Conservation (phyloP, 2,888 invertebrate genomes). For the Aleiodes alternator region DNA sequence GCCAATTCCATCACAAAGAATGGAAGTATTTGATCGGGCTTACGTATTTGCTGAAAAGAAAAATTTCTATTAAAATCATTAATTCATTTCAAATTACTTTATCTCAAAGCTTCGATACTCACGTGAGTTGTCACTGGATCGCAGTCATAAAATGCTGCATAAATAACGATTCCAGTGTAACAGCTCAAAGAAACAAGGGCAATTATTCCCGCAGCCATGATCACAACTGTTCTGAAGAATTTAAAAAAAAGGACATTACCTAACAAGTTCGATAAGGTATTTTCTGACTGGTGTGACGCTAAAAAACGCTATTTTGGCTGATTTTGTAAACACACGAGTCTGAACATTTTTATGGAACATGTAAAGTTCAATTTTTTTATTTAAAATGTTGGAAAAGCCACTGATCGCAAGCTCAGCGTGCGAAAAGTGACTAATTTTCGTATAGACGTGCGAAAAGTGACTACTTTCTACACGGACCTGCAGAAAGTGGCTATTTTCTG, state of each 20-base stretch:
- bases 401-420: too few species aligned
- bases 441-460: too few species aligned
- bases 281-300: too few species aligned
- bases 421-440: too few species aligned
- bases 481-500: too few species aligned
- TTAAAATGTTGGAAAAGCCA: too few species aligned
- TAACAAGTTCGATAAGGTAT: too few species aligned
- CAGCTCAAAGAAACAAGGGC: slow-evolving; percentile 86
- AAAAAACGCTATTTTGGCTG: too few species aligned
- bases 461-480: too few species aligned
- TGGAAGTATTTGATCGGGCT: slow-evolving; percentile 86
- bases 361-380: too few species aligned
- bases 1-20: slow-evolving; percentile 90
- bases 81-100: not conserved
- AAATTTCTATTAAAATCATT: slow-evolving; percentile 23
- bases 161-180: slow-evolving; percentile 90
- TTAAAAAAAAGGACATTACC: slow-evolving; percentile 4
- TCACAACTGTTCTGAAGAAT: slow-evolving; percentile 82
- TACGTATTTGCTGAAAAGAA: slow-evolving; percentile 77
- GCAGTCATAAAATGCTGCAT: slow-evolving; percentile 88
- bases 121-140: slow-evolving; percentile 88
- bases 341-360: too few species aligned
- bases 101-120: slow-evolving; percentile 34
- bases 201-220: slow-evolving; percentile 87
- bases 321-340: too few species aligned